Percentiles rank a stretch among this genome's conserved stretches.
Evolutionary conservation across 2,113 vertebrate species (phyloP).

Genomic region (Rhombomys opimus): DNA sequence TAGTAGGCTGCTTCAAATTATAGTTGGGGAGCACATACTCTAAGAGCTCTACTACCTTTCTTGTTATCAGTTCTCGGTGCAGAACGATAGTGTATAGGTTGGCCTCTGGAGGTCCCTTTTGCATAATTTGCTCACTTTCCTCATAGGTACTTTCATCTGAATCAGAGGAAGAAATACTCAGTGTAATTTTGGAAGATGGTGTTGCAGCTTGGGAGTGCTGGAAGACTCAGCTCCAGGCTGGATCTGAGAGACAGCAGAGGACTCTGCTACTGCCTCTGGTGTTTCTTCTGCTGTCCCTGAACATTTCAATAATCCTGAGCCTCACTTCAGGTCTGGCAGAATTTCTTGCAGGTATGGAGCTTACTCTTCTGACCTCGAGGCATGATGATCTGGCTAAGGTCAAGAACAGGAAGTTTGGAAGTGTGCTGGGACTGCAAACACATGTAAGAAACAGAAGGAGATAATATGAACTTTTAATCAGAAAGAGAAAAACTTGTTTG

Average conservation of each 20-base stretch:
- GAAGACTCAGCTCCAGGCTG: neutral
- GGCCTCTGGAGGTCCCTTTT: accelerated
- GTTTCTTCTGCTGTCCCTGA: neutral
- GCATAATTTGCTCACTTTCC: neutral
- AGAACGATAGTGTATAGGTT: accelerated
- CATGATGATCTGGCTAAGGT: constrained; percentile 34
- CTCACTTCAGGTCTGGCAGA: accelerated
- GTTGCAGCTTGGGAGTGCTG: neutral
- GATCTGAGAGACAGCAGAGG: neutral
- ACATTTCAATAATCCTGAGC: accelerated
- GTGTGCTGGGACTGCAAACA: neutral
- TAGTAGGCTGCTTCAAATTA: neutral
- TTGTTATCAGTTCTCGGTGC: neutral
- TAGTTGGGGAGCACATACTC: constrained; percentile 40
- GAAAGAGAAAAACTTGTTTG: no score
- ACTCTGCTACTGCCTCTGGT: neutral
- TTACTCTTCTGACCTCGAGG: constrained; percentile 23
- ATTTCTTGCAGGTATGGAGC: neutral
- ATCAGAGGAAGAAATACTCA: neutral
- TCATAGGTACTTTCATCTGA: neutral
- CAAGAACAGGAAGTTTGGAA: neutral
- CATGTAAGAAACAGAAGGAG: neutral
- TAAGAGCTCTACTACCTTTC: neutral
- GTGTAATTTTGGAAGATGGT: no score
- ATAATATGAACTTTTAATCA: neutral